These are phyloP conservation scores for Lacerta agilis DNA, from an alignment of 2,797 vertebrate species.

Conservation along the genomic window DNA sequence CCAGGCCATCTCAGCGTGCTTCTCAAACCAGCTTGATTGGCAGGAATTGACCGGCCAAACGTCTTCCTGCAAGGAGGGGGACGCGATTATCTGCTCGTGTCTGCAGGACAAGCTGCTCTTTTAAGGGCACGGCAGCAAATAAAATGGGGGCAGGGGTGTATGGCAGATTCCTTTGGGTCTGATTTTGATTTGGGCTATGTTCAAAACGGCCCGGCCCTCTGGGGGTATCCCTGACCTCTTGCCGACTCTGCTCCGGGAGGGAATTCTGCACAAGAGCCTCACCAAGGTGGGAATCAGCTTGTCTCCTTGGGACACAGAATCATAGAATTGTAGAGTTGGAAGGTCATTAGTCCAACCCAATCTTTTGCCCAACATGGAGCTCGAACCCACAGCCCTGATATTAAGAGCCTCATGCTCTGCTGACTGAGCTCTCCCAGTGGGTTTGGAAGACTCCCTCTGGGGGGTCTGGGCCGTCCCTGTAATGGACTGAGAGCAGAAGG, in stretches of 20 bases:
- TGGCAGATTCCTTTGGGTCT: neutral
- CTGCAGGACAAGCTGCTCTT: neutral
- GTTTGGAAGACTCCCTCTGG: neutral
- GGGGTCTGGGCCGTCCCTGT: neutral
- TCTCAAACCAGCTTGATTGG: neutral
- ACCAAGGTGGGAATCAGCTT: neutral
- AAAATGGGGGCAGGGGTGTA: neutral
- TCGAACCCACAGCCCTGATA: too few species aligned
- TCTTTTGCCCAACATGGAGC: too few species aligned
- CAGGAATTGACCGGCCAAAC: neutral
- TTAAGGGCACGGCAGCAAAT: neutral
- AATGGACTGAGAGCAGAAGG: neutral
- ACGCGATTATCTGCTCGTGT: too few species aligned
- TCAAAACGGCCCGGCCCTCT: neutral
- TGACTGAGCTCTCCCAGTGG: too few species aligned
- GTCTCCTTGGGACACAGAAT: neutral
- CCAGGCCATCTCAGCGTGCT: neutral
- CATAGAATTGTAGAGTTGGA: too few species aligned
- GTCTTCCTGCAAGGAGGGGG: neutral
- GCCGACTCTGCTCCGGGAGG: neutral
- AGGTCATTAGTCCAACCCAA: too few species aligned
- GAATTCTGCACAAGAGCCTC: neutral
- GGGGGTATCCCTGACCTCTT: neutral
- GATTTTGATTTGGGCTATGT: neutral
- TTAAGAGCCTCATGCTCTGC: too few species aligned